Conservation (phyloP, 37 sponge, comb jelly and placozoan genomes). For the Halisarca cf. caerulea region DNA sequence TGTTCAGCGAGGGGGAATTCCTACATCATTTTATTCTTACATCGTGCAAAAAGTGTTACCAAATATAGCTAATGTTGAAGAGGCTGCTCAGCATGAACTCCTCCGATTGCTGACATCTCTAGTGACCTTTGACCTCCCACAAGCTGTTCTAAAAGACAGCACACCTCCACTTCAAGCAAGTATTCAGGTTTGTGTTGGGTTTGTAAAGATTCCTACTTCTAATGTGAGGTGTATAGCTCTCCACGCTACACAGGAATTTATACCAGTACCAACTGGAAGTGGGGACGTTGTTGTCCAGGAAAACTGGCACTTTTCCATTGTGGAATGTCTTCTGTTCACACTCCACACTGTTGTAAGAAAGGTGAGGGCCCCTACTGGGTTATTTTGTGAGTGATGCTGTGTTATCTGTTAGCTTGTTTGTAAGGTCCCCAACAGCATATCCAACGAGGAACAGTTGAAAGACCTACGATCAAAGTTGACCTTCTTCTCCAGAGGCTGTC, state of each 20-base stretch:
- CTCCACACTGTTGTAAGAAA: constrained; percentile 46
- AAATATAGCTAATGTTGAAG: not conserved
- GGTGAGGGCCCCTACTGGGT: not conserved
- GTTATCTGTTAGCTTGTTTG: not conserved
- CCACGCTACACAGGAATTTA: not conserved
- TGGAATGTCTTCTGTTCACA: constrained; percentile 66
- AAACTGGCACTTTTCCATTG: constrained; percentile 58
- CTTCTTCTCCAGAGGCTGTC: constrained; percentile 72
- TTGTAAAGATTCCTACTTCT: too few species aligned
- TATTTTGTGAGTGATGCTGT: not conserved
- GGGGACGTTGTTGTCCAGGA: constrained; percentile 36
- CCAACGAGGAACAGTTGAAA: not conserved
- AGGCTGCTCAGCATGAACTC: not conserved
- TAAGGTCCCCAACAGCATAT: too few species aligned
- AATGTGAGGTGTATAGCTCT: not conserved
- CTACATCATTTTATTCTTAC: not conserved
- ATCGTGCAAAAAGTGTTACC: constrained; percentile 3
- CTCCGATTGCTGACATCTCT: constrained; percentile 8
- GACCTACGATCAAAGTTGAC: constrained; percentile 30
- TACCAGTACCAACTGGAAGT: not conserved
- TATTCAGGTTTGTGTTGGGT: not conserved
- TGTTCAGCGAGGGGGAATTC: constrained; percentile 17
- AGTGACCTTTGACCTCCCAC: constrained; percentile 20
- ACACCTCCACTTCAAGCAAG: not conserved
- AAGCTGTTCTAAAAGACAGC: not conserved